Evolutionary conservation across 2,888 invertebrate species (phyloP).

Genomic region (Drosophila picticornis): DNA sequence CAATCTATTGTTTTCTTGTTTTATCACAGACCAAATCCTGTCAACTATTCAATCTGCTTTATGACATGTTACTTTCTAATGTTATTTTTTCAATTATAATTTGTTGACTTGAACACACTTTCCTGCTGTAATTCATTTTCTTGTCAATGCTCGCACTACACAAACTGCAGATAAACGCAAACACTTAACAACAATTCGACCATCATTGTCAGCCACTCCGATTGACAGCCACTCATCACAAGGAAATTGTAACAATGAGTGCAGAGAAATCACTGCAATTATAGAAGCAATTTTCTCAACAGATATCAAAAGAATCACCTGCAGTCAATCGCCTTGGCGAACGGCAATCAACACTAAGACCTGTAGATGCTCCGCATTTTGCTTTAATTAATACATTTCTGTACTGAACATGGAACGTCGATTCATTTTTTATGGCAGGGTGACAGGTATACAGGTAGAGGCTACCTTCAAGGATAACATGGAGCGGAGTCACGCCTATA

Average conservation of each 20-base stretch:
- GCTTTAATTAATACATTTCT: constrained; percentile 77
- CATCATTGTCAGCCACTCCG: constrained; percentile 37
- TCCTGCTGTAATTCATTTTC: neutral
- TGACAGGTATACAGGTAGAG: constrained; percentile 32
- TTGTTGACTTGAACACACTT: neutral
- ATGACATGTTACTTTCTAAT: neutral
- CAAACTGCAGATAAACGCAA: constrained; percentile 33
- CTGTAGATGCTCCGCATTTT: constrained; percentile 26
- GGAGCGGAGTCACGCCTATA: constrained; percentile 59
- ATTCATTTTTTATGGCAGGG: constrained; percentile 56
- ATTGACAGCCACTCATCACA: constrained; percentile 63
- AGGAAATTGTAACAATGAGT: constrained; percentile 59
- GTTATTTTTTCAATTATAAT: neutral
- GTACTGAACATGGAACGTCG: constrained; percentile 21
- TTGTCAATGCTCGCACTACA: neutral
- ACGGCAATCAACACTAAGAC: constrained; percentile 23
- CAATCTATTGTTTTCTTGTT: neutral
- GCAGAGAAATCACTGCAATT: constrained; percentile 68
- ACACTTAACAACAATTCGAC: constrained; percentile 49
- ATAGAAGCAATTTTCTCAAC: constrained; percentile 41
- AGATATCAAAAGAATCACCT: constrained; percentile 42
- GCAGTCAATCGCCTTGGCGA: constrained; percentile 17
- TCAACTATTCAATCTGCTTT: neutral
- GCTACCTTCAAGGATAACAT: constrained; percentile 64
- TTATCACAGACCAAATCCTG: neutral